Base-by-base conservation (phyloP, 92 coral and sea anemone genomes). In the Zoanthus gigantus region DNA sequence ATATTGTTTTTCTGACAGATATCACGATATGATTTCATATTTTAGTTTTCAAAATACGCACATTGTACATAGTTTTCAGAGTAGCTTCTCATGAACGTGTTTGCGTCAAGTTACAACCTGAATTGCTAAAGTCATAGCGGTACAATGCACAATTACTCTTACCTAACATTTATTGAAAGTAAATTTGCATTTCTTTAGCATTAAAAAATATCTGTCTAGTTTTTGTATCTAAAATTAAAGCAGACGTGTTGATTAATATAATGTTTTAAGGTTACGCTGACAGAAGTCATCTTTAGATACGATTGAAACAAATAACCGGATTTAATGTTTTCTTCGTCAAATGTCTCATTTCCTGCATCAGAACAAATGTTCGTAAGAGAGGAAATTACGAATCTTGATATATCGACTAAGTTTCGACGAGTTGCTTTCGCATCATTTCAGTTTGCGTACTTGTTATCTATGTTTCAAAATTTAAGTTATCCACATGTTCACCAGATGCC, bases 321-420 rank as follows among this genome's bases (percentile, higher is more conserved):
- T 34, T 42, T 58, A 61, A 16, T 79, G 7, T 44, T 65, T 80
- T 80, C 82, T 60, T 66, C 74, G 32, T 63, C 28, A 68, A 61
- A 66, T 31, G 47, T 66, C 75, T 68, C 14, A 47, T 81, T 81
- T 81, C 74, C 75, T 48, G 6, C 11, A 5, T 47, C 66, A 44
- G 85, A 81, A 81, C 12, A 46, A 48, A 68, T 34, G 18, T 81
- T 66, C 46, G 44, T 6, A 12, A 0, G 52, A 81, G 58, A 56
- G 85, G 85, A 81, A 66, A 81, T 66, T n/a, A 6, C 65, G 44
- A 81, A 30, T 61, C 71, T 37, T 72, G 61, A 58, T 61, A 18
- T 44, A 66, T 31, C 15, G 61, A 79, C 18, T 37, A 79, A 45
- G 56, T 79, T 10, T 34, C 9, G 42, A 79, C 28, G 75, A 81